A percentile compares a stretch with the other conserved stretches of the same genome.
Evolutionary conservation across 1,140 invertebrate genomes (phyloP).

Genomic region (Penaeus indicus): DNA sequence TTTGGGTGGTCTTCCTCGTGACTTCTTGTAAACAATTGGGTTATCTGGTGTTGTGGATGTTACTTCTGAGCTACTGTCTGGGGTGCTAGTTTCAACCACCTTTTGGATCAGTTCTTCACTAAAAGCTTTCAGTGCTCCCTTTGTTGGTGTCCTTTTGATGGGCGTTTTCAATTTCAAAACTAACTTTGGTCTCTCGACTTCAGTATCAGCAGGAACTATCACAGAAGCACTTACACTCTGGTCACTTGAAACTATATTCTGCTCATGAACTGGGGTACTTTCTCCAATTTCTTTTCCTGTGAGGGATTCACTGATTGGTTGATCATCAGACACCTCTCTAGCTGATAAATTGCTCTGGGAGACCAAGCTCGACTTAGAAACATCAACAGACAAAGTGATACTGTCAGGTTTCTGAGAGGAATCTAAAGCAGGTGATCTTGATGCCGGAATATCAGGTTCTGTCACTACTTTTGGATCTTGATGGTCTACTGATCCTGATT

Average conservation of each 20-base stretch:
- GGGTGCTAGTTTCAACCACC: not conserved
- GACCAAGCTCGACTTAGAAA: too few relatives aligned
- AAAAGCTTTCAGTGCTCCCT: conserved; percentile 55
- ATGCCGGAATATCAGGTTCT: too few relatives aligned
- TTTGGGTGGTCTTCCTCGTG: not conserved
- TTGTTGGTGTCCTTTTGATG: conserved; percentile 25
- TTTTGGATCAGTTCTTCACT: conserved; percentile 34
- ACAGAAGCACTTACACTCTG: not conserved
- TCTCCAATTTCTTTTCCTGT: not conserved
- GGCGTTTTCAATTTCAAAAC: conserved; percentile 11
- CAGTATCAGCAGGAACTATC: too few relatives aligned
- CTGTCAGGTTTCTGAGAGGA: too few relatives aligned
- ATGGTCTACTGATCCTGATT: too few relatives aligned
- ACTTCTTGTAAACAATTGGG: not conserved
- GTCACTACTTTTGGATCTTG: too few relatives aligned
- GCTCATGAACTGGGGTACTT: not conserved
- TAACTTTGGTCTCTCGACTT: not conserved
- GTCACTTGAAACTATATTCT: not conserved
- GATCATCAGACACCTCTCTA: not conserved
- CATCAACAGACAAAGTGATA: too few relatives aligned
- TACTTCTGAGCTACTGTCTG: conserved; percentile 59
- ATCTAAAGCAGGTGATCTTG: too few relatives aligned
- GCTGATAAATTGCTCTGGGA: too few relatives aligned
- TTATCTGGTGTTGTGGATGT: conserved; percentile 51
- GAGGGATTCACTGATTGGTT: not conserved